A percentile compares a stretch with the other conserved stretches of the same genome.
Evolutionary conservation across 2,113 vertebrate genomes (phyloP).

Genomic region (Isurus oxyrinchus): DNA sequence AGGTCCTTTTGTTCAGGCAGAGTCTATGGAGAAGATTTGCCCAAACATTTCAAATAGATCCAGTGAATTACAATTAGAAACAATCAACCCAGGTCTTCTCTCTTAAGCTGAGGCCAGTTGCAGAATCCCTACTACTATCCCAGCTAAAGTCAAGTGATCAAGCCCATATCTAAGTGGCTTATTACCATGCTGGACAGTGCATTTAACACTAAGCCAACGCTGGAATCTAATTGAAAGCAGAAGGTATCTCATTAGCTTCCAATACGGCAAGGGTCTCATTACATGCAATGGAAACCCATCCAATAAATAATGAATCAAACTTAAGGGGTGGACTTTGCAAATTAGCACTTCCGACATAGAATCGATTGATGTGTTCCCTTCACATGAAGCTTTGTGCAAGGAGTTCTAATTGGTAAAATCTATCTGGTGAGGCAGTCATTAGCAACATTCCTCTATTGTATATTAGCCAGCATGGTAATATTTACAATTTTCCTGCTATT

Average conservation of each 20-base stretch:
- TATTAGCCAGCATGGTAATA: neutral
- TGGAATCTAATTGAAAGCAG: neutral
- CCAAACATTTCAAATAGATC: too few species aligned
- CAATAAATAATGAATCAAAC: neutral
- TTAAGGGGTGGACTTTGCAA: neutral
- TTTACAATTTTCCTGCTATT: neutral
- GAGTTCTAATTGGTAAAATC: neutral
- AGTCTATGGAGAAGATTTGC: too few species aligned
- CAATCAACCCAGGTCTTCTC: neutral
- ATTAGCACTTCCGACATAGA: neutral
- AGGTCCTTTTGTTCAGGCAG: too few species aligned
- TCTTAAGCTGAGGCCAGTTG: neutral
- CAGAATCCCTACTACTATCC: neutral
- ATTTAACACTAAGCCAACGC: neutral
- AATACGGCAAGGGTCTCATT: neutral
- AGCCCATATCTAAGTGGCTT: neutral
- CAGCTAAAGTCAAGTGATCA: neutral
- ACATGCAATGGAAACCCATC: neutral
- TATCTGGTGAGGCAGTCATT: neutral
- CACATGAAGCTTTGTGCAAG: neutral
- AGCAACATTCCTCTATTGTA: neutral
- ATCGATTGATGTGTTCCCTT: neutral
- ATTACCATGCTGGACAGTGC: neutral
- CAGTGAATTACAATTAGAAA: too few species aligned
- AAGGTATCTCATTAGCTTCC: neutral